Evolutionary conservation across 2,113 vertebrate genomes (phyloP).

Genomic region (Sakesphorus luctuosus): DNA sequence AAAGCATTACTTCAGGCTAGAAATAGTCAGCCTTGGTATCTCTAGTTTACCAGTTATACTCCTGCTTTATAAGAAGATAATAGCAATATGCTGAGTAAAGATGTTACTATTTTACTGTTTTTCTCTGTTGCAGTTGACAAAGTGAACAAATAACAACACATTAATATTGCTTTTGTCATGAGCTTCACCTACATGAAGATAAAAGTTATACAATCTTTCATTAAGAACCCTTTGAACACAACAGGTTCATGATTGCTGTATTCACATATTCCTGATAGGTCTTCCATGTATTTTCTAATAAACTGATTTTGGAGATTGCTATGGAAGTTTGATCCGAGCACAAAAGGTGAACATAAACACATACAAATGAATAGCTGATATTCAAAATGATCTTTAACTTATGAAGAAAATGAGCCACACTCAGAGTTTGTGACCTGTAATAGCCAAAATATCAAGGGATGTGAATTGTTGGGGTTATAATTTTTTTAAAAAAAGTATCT

Average conservation of each 20-base stretch:
- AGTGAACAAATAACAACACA: not conserved
- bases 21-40: not conserved
- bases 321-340: not conserved
- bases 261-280: not conserved
- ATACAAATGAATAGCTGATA: not conserved
- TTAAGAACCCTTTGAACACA: not conserved
- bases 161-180: not conserved
- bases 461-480: not conserved
- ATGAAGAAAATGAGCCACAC: not conserved
- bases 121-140: not conserved
- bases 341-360: not conserved
- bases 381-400: not conserved
- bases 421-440: not conserved
- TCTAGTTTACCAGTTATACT: not conserved
- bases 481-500: not conserved
- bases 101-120: not conserved
- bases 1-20: slow-evolving; percentile 17
- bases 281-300: not conserved
- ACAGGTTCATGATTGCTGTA: not conserved
- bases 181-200: not conserved
- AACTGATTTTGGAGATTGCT: not conserved
- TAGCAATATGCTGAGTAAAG: not conserved
- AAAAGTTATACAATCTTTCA: not conserved
- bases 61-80: not conserved
- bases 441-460: not conserved